Conservation (phyloP, 2,888 invertebrate species). For the Crossocerus cetratus region DNA sequence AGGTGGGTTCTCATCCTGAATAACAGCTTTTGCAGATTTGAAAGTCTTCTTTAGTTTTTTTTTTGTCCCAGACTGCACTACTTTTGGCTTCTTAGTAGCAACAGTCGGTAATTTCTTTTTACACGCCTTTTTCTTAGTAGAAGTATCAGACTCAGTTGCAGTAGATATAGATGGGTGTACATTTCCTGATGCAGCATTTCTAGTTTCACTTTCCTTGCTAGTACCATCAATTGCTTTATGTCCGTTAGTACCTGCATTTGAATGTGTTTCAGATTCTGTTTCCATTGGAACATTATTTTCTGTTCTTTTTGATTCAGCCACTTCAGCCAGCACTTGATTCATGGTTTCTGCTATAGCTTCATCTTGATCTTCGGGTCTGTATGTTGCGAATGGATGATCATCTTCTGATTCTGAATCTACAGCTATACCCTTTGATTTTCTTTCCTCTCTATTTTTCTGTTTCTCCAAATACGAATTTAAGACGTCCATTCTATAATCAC, state of each 20-base stretch:
- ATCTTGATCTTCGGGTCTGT: conserved; percentile 35
- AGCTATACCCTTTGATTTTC: conserved; percentile 64
- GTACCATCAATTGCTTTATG: neutral
- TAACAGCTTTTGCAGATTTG: neutral
- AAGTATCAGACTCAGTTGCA: no score
- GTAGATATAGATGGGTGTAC: no score
- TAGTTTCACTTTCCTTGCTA: neutral
- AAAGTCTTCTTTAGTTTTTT: neutral
- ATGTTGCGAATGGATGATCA: conserved; percentile 67
- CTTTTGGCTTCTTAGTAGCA: neutral
- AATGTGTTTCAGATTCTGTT: neutral
- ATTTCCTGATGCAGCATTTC: neutral
- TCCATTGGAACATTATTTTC: neutral
- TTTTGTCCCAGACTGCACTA: neutral
- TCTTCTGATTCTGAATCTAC: conserved; percentile 70
- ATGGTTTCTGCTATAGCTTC: conserved; percentile 8
- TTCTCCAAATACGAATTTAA: conserved; percentile 67
- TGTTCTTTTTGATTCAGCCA: neutral
- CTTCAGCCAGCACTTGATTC: neutral
- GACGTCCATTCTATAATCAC: conserved; percentile 64
- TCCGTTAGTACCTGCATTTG: neutral
- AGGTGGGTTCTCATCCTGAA: neutral
- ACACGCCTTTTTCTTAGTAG: neutral
- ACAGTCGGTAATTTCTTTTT: neutral
- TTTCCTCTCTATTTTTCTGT: conserved; percentile 66